phyloP scores from a whole-genome alignment of 2,113 vertebrate genomes.

The Oryzias curvinotus region DNA sequence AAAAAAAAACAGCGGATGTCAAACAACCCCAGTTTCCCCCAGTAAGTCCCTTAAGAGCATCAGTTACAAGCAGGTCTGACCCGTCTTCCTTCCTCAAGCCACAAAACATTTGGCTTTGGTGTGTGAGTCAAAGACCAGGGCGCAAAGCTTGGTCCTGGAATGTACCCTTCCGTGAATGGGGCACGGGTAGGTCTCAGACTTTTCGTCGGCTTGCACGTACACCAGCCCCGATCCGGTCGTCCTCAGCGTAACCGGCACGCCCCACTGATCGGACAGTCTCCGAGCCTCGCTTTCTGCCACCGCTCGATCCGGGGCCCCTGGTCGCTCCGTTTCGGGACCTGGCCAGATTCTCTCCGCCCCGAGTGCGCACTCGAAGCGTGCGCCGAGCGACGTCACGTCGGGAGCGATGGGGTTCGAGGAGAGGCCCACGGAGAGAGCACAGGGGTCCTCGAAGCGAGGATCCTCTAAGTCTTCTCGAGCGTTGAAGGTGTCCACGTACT shows the following conservation, averaged over 20 bases:
- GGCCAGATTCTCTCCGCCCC: not conserved
- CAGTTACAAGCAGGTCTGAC: not conserved
- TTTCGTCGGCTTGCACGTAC: not conserved
- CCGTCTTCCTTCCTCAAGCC: not conserved
- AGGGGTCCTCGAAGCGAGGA: not conserved
- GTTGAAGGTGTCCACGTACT: slow-evolving; percentile 24
- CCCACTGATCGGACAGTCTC: not conserved
- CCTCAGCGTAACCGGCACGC: not conserved
- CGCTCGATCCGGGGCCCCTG: not conserved
- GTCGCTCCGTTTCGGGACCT: not conserved
- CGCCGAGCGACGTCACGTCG: not conserved
- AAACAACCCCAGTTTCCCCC: not conserved
- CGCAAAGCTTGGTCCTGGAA: not conserved
- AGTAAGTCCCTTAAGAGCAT: not conserved
- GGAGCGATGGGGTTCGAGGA: no score
- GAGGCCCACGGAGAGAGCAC: slow-evolving; percentile 3
- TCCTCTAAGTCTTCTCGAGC: not conserved
- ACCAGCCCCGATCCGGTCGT: not conserved
- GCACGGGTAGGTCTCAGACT: not conserved
- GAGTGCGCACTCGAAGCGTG: not conserved
- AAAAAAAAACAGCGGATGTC: not conserved
- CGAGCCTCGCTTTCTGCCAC: not conserved
- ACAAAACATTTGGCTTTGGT: not conserved
- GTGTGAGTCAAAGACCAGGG: not conserved
- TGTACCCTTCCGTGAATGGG: slow-evolving; percentile 5